Evolutionary conservation across 30 jellyfish, hydroid and myxozoan species (phyloP), one percentile per base, ranked within the genome.

Genomic region (Pseudorhiza aurosa): DNA sequence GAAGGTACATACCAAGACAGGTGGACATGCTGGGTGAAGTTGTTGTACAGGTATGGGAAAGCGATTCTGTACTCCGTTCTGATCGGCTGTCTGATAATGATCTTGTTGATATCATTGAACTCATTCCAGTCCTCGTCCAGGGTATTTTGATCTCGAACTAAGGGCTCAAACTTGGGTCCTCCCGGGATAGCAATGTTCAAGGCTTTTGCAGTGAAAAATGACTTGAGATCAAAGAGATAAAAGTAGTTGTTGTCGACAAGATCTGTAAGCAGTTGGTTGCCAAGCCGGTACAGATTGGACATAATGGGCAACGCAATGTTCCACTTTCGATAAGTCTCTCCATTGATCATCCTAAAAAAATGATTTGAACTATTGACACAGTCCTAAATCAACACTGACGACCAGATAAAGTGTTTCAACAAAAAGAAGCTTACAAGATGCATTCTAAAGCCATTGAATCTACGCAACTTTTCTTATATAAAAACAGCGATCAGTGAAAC

Each of bases 91-190:
- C 99, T 78, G 69, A 94, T 94, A 58, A 94, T 94, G 58, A 94
- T 94, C 57, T 94, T 94, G 84, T 94, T 94, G 62, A 94, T 87
- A 85, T 94, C 99, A 77, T 94, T 94, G 62, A 94, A 94, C 31
- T 94, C 99, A 79, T 94, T 94, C 99, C 99, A 94, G 43, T 94
- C 99, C 40, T 94, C 99, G 71, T 94, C 99, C 46, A 72, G 35
- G 12, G 83, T 84, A n/a, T 96, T 79, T 31, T 74, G 92, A 40
- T 94, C 99, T 2, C 93, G 88, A 9, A 94, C 99, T 17, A 94
- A 78, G 21, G 99, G 99, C 83, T 94, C 99, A 83, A 94, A 94
- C 58, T 94, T 94, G 12, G 99, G 99, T n/a, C 99, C 99, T 12
- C 99, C 99, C 18, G 99, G 99, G 33, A 94, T 94, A 17, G 99